Evolutionary conservation across 2,113 vertebrate genomes (phyloP), one percentile per base, ranked within the genome.

Genomic region (Myrmecophaga tridactyla): DNA sequence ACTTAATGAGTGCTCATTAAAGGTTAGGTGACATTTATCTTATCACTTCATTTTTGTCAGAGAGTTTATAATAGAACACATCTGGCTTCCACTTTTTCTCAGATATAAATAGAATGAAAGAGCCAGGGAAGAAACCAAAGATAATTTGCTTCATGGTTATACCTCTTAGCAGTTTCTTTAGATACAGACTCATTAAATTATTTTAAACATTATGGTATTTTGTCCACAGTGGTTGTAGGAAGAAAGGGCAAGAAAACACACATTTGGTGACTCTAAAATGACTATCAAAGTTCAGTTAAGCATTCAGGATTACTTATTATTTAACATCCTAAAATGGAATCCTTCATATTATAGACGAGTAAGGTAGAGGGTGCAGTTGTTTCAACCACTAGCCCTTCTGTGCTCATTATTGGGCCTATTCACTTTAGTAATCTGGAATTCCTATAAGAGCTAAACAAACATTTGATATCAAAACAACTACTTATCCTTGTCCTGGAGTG

Each of bases 371-470:
- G 12, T 34, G 14, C 36, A 89, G 84, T 56, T 82, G 76, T 87
- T 86, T 41, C 11, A 6, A 12, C 3, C 29, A 18, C 41, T 18
- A 77, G 58, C 87, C 88, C 39, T 0, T 1, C 48, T 69, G 60
- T 51, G 34, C 34, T 69, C 89, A 76, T 65, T 63, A 87, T 78
- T 3, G 63, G 72, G 39, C 58, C 93, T 92, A 72, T 84, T 80
- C 89, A 63, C 76, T 84, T 69, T 36, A 78, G 85, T 62, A 15
- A 76, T 36, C 21, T 51, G 56, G 29, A 90, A 97, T 96, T 97
- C 96, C 94, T 96, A 78, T 81, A 86, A 86, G 96, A 82, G 83
- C 96, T 91, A 86, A 96, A 92, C 90, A 96, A 97, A 97, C 29
- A 0, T 93, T 95, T 96, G 86, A 82, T 92, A 85, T 86, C 95